Conservation (phyloP, 2,888 invertebrate species). For the Caenorhabditis sulstoni region DNA sequence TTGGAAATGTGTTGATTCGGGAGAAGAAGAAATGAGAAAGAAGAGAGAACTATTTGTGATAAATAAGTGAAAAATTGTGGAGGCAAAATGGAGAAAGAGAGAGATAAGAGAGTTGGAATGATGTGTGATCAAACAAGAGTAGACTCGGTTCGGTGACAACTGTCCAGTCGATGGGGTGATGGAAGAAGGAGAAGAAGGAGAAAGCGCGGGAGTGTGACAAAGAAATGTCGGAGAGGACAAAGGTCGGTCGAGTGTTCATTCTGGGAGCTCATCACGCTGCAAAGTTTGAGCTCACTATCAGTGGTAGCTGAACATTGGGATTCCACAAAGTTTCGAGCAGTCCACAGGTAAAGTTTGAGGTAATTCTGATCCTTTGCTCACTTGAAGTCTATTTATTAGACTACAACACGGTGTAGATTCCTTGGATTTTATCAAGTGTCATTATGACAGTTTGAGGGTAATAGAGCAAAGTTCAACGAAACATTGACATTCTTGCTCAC, state of each 20-base stretch:
- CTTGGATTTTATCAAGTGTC: conserved; percentile 10
- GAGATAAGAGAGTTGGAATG: conserved; percentile 19
- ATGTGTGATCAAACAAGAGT: conserved; percentile 40
- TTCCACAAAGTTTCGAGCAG: too few relatives aligned
- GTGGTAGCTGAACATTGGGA: too few relatives aligned
- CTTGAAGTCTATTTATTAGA: too few relatives aligned
- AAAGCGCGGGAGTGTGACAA: background rate
- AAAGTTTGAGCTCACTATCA: too few relatives aligned
- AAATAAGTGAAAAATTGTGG: too few relatives aligned
- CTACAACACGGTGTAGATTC: too few relatives aligned
- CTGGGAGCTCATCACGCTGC: too few relatives aligned
- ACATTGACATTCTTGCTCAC: too few relatives aligned
- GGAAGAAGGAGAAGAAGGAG: conserved; percentile 25
- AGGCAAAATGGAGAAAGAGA: conserved; percentile 12
- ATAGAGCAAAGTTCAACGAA: too few relatives aligned
- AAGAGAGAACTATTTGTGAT: conserved; percentile 4
- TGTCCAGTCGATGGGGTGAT: conserved; percentile 24
- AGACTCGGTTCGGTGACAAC: conserved; percentile 23
- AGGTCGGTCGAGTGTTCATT: background rate
- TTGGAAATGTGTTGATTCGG: too few relatives aligned
- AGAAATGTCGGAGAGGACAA: background rate
- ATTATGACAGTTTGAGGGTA: background rate
- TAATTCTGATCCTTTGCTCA: too few relatives aligned
- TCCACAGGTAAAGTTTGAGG: too few relatives aligned
- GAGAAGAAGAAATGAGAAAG: background rate